These are phyloP conservation scores for Paradoxurus hermaphroditus DNA, from an alignment of 2,113 vertebrate genomes.

Conservation along the genomic window DNA sequence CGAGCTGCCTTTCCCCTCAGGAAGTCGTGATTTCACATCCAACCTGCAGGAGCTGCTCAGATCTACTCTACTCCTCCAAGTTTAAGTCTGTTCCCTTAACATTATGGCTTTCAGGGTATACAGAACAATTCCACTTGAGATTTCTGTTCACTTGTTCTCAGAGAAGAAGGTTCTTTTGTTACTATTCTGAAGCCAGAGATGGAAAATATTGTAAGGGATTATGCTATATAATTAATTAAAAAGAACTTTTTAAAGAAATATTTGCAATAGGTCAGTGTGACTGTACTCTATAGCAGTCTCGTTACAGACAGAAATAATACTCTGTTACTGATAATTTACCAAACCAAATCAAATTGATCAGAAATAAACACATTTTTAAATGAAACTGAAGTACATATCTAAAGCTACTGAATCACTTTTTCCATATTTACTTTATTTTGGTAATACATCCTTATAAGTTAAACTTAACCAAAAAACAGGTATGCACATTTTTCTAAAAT, in stretches of 20 bases:
- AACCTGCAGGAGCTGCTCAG: background rate
- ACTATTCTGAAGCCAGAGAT: background rate
- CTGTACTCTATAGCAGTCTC: background rate
- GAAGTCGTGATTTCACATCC: background rate
- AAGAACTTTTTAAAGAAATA: background rate
- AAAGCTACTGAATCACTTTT: background rate
- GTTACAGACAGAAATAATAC: background rate
- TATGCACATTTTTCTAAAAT: too few species aligned
- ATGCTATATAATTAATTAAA: background rate
- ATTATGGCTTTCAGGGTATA: background rate
- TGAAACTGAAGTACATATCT: background rate
- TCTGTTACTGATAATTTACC: conserved; percentile 6
- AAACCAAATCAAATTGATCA: background rate
- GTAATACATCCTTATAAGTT: background rate
- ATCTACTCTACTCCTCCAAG: background rate
- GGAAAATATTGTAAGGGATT: background rate
- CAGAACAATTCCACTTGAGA: background rate
- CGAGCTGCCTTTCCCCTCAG: background rate
- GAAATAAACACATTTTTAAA: background rate
- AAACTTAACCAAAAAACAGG: background rate
- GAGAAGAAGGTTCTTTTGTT: conserved; percentile 13
- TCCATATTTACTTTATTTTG: background rate
- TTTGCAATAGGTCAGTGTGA: background rate
- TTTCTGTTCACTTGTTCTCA: background rate
- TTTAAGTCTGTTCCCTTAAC: background rate